These are phyloP conservation scores for Silurus meridionalis DNA, from an alignment of 2,113 vertebrate species.

Conservation along the genomic window DNA sequence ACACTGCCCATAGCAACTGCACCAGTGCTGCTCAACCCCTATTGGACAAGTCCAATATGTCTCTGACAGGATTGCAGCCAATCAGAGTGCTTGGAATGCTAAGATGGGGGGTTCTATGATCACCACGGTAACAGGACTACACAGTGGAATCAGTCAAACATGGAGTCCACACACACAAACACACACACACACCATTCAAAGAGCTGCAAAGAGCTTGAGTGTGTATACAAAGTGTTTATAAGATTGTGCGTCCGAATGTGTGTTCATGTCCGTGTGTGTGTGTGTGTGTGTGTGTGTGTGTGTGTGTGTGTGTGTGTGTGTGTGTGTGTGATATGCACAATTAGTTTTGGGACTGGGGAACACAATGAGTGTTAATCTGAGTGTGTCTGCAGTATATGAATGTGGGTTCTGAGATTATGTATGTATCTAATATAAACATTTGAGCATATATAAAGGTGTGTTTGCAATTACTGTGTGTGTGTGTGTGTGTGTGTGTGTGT, in stretches of 20 bases:
- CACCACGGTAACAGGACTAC: slow-evolving; percentile 58
- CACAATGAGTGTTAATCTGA: neutral
- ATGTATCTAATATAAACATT: neutral
- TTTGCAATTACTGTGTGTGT: too few relatives aligned
- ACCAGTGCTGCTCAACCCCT: slow-evolving; percentile 48
- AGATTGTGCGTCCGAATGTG: neutral
- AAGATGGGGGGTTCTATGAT: slow-evolving; percentile 53
- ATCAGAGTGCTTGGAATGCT: slow-evolving; percentile 67
- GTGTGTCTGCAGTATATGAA: neutral
- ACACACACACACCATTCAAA: neutral
- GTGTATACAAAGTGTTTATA: neutral
- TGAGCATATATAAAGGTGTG: too few relatives aligned
- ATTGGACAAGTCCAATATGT: slow-evolving; percentile 65
- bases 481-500: too few relatives aligned
- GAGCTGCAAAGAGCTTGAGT: neutral
- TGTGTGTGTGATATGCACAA: neutral
- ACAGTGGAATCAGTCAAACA: slow-evolving; percentile 55
- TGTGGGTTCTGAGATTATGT: too few relatives aligned
- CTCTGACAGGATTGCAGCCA: slow-evolving; percentile 68
- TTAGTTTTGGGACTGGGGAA: neutral
- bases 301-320: slow-evolving; percentile 4
- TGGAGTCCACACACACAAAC: slow-evolving; percentile 41
- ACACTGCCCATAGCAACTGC: slow-evolving; percentile 76
- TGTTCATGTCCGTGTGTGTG: neutral
- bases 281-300: too few relatives aligned